A percentile compares a stretch with the other conserved stretches of the same genome.
phyloP scores from a whole-genome alignment of 2,888 invertebrate species.

The Macropis europaea region DNA sequence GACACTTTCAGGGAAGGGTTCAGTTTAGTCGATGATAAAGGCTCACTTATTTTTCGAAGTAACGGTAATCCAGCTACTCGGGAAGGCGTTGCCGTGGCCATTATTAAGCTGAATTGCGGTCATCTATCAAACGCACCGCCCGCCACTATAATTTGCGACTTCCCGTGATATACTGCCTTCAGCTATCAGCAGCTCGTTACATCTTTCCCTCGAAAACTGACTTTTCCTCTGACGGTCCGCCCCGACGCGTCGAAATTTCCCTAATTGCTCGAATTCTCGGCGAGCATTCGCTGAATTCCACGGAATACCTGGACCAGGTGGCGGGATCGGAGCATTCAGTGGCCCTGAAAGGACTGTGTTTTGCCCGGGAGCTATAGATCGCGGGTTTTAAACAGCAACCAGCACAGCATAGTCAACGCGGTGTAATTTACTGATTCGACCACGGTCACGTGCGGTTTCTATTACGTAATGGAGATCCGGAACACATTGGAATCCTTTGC shows the following conservation, averaged over 20 bases:
- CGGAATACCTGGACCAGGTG: too few species aligned
- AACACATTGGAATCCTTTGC: neutral
- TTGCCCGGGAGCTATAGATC: too few species aligned
- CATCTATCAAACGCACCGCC: constrained; percentile 60
- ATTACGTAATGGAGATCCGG: constrained; percentile 3
- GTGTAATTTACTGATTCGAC: too few species aligned
- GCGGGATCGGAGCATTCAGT: too few species aligned
- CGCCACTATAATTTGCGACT: constrained; percentile 57
- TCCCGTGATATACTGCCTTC: constrained; percentile 49
- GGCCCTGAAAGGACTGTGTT: too few species aligned
- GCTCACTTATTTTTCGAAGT: constrained; percentile 55
- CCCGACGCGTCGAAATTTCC: neutral
- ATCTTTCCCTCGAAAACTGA: constrained; percentile 30
- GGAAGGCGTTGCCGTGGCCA: constrained; percentile 59
- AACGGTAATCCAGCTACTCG: constrained; percentile 55
- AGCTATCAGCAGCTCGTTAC: constrained; percentile 50
- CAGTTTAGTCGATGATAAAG: constrained; percentile 37
- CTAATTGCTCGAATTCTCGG: constrained; percentile 7
- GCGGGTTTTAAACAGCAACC: too few species aligned
- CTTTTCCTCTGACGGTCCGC: neutral
- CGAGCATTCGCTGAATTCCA: too few species aligned
- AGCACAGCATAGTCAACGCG: too few species aligned
- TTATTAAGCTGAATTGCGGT: constrained; percentile 61
- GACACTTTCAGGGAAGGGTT: neutral
- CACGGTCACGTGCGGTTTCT: neutral